Evolutionary conservation across 2,113 vertebrate species (phyloP).

Genomic region (Gasterosteus nipponicus): DNA sequence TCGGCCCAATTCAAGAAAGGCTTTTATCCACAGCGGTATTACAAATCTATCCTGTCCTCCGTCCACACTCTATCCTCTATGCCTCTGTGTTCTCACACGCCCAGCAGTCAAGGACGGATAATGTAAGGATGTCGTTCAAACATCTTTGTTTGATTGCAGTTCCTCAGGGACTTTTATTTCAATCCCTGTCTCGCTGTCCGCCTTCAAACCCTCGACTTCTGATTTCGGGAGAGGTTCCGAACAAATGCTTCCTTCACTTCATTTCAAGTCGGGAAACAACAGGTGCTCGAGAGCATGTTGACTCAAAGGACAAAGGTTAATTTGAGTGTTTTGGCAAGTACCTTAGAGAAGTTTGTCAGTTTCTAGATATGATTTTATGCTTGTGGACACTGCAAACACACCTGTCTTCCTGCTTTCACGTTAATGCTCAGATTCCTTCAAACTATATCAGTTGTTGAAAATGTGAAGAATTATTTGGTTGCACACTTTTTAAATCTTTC

Average conservation of each 20-base stretch:
- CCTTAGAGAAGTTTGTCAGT: neutral
- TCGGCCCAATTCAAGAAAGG: slow-evolving; percentile 12
- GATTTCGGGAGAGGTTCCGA: neutral
- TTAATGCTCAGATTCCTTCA: neutral
- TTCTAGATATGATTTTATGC: too few relatives aligned
- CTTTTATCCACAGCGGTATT: slow-evolving; percentile 22
- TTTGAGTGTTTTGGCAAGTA: neutral
- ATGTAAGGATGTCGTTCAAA: neutral
- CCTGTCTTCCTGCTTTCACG: neutral
- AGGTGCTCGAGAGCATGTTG: neutral
- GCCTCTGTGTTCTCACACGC: neutral
- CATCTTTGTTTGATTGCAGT: slow-evolving; percentile 12
- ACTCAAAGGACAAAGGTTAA: neutral
- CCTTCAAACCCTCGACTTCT: neutral
- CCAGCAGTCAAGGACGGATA: slow-evolving; percentile 9
- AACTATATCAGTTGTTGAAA: neutral
- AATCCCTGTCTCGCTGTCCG: neutral
- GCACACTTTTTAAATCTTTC: neutral
- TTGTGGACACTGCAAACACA: too few relatives aligned
- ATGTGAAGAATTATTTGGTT: neutral
- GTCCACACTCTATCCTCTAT: neutral
- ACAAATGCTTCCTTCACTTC: neutral
- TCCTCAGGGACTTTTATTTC: neutral
- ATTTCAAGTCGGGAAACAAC: neutral
- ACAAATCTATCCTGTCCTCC: slow-evolving; percentile 1